Evolutionary conservation across 1,140 invertebrate genomes (phyloP).

Genomic region (Ceratitis capitata): DNA sequence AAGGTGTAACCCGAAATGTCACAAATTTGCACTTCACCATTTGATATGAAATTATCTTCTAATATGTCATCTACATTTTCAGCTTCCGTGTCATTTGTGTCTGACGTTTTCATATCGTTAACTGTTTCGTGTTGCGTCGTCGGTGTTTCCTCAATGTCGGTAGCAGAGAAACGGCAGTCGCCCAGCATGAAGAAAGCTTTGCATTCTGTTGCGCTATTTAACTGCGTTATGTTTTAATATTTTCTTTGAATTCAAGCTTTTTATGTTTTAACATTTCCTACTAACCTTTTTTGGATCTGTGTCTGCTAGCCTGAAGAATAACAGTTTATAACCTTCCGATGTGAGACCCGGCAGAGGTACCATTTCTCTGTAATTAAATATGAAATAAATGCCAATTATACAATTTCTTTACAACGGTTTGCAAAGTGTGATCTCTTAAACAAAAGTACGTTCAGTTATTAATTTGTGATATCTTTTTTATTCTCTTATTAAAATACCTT

Average conservation of each 20-base stretch:
- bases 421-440: too few relatives aligned
- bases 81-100: neutral
- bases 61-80: conserved; percentile 34
- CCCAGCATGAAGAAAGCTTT: conserved; percentile 76
- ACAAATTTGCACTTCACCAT: conserved; percentile 75
- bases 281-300: conserved; percentile 47
- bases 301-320: conserved; percentile 55
- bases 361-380: conserved; percentile 64
- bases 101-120: neutral
- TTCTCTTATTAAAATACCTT: too few relatives aligned
- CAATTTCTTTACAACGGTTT: too few relatives aligned
- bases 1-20: conserved; percentile 72
- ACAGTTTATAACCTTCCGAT: conserved; percentile 67
- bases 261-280: neutral
- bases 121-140: neutral
- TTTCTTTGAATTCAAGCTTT: too few relatives aligned
- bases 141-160: conserved; percentile 45
- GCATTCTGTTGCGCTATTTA: conserved; percentile 72
- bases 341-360: conserved; percentile 70
- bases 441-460: too few relatives aligned
- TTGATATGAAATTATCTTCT: conserved; percentile 52
- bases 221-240: conserved; percentile 57
- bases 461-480: too few relatives aligned
- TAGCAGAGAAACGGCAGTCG: conserved; percentile 71
- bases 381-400: too few relatives aligned